Base-by-base conservation (phyloP, 2,888 invertebrate species). In the Nasonovia ribisnigri region DNA sequence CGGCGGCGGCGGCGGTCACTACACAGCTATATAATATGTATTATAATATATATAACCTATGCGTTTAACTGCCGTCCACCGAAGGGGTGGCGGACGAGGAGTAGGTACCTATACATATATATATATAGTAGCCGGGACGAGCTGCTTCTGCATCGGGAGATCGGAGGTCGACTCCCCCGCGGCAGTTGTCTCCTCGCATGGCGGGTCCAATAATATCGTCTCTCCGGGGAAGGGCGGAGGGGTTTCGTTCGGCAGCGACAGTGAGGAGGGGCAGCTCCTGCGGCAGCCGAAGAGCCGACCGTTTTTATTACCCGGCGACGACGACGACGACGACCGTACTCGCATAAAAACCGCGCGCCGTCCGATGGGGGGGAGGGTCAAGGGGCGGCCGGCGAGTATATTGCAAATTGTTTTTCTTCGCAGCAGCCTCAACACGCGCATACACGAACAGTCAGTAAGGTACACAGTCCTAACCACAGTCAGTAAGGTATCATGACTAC, bases 321-420 rank as follows among this genome's bases (percentile, higher is more conserved):
- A 60, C 89, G 54, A 3, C 43, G 43, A 46, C 16, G 84, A 84
- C 36, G 48, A 90, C 90, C 77, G 36, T 3, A 91, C 84, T 29
- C 26, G 20, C 88, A 88, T 92, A 88, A 92, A 92, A 92, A 92
- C 46, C 24, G 16, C 8, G 13, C 60, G 29, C 4, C 16, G 67
- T 16, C 43, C 51, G 43, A n/a, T n/a, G n/a, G n/a, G 26, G n/a
- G 24, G 0, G 26, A n/a, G 67, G 92, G 92, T 87, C 88, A 46
- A 92, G 29, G 84, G n/a, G 46, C 60, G 77, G 54, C 48, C 54
- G 67, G 20, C 26, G 88, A 48, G 87, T 87, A 67, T 67, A 77
- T 88, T 88, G 92, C 88, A 92, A 92, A 92, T 92, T 88, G 92
- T 92, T 92, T 92, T 88, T 88, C 88, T 67, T 51, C 48, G 1